phyloP scores from a whole-genome alignment of 2,113 vertebrate genomes.

The Paramormyrops kingsleyae region DNA sequence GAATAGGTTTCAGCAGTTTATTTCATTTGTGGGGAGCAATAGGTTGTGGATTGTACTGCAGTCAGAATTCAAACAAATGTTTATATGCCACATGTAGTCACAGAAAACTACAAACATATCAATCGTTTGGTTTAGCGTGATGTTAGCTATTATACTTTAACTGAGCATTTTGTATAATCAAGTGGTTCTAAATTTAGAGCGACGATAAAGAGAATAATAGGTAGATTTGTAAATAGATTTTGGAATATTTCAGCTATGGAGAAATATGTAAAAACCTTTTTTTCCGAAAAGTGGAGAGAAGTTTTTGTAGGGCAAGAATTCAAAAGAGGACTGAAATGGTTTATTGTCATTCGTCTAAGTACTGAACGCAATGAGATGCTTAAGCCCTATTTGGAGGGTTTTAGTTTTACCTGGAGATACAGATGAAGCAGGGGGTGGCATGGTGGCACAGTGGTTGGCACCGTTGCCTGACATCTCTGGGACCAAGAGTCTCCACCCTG shows the following conservation, averaged over 20 bases:
- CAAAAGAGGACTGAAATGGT: neutral
- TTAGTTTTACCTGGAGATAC: neutral
- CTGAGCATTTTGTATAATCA: neutral
- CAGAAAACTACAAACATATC: neutral
- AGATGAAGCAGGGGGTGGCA: neutral
- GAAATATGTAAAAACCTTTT: neutral
- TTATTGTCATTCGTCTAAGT: neutral
- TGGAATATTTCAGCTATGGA: neutral
- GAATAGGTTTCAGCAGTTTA: neutral
- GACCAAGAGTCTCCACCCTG: neutral
- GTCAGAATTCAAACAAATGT: neutral
- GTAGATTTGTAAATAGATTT: neutral
- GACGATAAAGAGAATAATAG: neutral
- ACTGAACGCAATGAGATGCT: neutral
- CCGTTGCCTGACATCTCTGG: neutral
- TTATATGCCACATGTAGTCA: neutral
- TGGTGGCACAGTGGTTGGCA: neutral
- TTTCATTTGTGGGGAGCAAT: neutral
- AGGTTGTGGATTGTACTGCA: neutral
- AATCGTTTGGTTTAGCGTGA: neutral
- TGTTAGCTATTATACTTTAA: neutral
- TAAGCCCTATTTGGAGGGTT: neutral
- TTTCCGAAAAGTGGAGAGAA: neutral
- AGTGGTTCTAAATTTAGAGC: neutral
- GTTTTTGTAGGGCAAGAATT: neutral